These are phyloP conservation scores for Dascillus cervinus DNA, from an alignment of 2,888 invertebrate genomes.

Conservation along the genomic window DNA sequence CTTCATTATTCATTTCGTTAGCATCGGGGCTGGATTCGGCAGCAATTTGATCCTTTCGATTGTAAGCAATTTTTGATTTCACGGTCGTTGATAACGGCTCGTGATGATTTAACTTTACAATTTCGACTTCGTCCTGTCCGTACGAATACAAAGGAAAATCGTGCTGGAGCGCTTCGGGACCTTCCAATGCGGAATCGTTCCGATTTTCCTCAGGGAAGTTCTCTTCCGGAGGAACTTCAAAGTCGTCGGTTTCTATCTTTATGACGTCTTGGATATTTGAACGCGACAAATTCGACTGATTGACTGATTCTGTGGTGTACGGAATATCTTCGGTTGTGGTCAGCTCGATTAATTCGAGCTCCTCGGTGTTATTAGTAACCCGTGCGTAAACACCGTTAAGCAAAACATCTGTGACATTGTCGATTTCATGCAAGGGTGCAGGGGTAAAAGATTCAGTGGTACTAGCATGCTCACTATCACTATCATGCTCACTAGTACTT, in stretches of 20 bases:
- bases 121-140: conserved; percentile 43
- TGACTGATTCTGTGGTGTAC: no score
- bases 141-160: conserved; percentile 40
- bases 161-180: conserved; percentile 38
- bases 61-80: conserved; percentile 29
- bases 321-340: no score
- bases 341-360: no score
- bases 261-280: conserved; percentile 15
- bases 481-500: conserved; percentile 31
- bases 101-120: conserved; percentile 38
- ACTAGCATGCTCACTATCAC: conserved; percentile 31
- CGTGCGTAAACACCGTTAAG: conserved; percentile 22
- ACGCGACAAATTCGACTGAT: no score
- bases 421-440: conserved; percentile 35
- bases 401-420: conserved; percentile 23
- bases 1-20: conserved; percentile 5
- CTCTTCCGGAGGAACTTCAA: conserved; percentile 9
- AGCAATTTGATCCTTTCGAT: conserved; percentile 11
- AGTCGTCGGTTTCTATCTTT: conserved; percentile 10
- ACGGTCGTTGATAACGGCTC: conserved; percentile 26
- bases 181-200: conserved; percentile 22
- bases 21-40: conserved; percentile 2
- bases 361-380: conserved; percentile 20
- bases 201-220: no score
- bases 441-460: conserved; percentile 19